These are phyloP conservation scores for Epinotia ramella DNA, from an alignment of 2,888 invertebrate genomes.

Conservation along the genomic window DNA sequence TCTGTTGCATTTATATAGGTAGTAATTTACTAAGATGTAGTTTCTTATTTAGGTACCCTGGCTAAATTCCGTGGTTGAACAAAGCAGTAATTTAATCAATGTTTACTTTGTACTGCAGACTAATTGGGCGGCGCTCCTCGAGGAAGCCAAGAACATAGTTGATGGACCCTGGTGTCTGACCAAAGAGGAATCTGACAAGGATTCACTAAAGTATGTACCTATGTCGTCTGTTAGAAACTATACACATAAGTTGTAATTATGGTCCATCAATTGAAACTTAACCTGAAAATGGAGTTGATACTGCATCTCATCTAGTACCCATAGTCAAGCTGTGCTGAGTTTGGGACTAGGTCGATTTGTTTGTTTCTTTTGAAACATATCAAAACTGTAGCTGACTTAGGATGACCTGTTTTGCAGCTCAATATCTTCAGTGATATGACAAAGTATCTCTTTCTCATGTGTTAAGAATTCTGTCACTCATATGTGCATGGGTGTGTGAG, in stretches of 20 bases:
- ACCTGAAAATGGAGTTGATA: too few species aligned
- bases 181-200: constrained; percentile 27
- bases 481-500: too few species aligned
- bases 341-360: too few species aligned
- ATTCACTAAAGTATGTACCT: constrained; percentile 32
- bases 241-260: not conserved
- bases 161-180: constrained; percentile 26
- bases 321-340: too few species aligned
- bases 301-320: too few species aligned
- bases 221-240: not conserved
- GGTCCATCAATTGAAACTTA: not conserved
- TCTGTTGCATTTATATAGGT: too few species aligned
- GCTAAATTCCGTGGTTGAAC: not conserved
- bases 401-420: too few species aligned
- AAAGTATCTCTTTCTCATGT: too few species aligned
- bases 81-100: not conserved
- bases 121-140: constrained; percentile 28
- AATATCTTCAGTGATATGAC: too few species aligned
- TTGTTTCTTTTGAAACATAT: too few species aligned
- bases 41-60: not conserved
- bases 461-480: too few species aligned
- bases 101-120: constrained; percentile 10
- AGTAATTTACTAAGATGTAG: not conserved
- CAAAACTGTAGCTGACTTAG: too few species aligned
- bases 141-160: constrained; percentile 34